These are phyloP conservation scores for Acheta domesticus DNA, from an alignment of 2,888 invertebrate genomes.

Conservation along the genomic window DNA sequence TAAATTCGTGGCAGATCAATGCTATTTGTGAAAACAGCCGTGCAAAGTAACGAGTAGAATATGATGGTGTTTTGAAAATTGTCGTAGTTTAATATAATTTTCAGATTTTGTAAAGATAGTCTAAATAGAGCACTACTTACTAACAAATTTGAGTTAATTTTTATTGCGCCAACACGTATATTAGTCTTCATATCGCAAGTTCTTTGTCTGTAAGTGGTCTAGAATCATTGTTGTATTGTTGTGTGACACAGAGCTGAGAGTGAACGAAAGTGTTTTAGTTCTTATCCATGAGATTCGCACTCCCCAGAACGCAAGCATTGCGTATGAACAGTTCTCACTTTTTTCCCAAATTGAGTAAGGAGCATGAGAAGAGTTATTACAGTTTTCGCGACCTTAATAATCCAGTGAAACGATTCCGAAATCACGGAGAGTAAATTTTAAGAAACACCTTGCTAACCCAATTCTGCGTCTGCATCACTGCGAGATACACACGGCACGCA, in stretches of 20 bases:
- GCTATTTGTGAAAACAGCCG: too few species aligned
- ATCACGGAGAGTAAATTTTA: constrained; percentile 18
- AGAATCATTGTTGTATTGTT: too few species aligned
- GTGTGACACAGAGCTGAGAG: not conserved
- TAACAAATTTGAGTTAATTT: too few species aligned
- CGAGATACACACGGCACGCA: not conserved
- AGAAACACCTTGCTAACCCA: constrained; percentile 18
- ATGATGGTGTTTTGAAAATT: too few species aligned
- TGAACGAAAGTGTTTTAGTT: not conserved
- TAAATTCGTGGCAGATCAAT: too few species aligned
- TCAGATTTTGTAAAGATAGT: too few species aligned
- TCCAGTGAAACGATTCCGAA: constrained; percentile 7
- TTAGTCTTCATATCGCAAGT: too few species aligned
- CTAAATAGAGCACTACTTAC: too few species aligned
- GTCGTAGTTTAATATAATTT: too few species aligned
- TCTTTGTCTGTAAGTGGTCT: too few species aligned
- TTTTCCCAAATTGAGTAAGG: constrained; percentile 9
- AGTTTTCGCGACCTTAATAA: not conserved
- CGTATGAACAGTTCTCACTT: not conserved
- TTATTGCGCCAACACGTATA: too few species aligned
- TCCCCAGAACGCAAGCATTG: not conserved
- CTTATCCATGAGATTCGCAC: not conserved
- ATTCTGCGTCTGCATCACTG: not conserved
- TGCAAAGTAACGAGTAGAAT: too few species aligned
- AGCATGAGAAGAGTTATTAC: not conserved